Conservation (phyloP, 1,140 invertebrate species). For the Subanguina moxae region DNA sequence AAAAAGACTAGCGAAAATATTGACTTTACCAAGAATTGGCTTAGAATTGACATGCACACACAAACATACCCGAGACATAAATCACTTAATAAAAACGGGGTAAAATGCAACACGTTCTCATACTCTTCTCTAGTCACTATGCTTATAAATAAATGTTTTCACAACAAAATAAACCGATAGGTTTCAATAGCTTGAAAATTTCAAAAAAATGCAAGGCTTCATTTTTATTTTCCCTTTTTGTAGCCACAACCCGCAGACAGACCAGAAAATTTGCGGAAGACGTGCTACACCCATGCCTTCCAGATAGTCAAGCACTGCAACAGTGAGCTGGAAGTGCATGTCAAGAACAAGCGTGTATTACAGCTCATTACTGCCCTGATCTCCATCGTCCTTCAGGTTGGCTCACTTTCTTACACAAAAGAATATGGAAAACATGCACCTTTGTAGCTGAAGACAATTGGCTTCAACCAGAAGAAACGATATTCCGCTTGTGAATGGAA, state of each 20-base stretch:
- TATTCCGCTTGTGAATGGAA: slow-evolving; percentile 36
- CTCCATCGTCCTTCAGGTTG: slow-evolving; percentile 36
- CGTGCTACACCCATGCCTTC: slow-evolving; percentile 35
- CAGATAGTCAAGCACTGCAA: slow-evolving; percentile 49
- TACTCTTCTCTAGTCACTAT: no score
- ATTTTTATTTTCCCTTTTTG: neutral
- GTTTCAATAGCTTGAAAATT: neutral
- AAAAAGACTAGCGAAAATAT: no score
- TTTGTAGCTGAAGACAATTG: slow-evolving; percentile 40
- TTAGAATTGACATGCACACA: no score
- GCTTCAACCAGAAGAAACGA: slow-evolving; percentile 32
- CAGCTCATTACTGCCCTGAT: slow-evolving; percentile 36
- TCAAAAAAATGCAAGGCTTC: neutral
- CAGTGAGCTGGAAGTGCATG: slow-evolving; percentile 30
- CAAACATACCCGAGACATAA: no score
- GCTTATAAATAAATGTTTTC: no score
- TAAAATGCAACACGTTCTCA: no score
- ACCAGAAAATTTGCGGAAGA: slow-evolving; percentile 39
- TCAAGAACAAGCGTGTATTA: slow-evolving; percentile 33
- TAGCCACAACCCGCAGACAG: slow-evolving; percentile 28
- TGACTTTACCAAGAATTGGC: no score
- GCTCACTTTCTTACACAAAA: neutral
- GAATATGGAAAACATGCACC: neutral
- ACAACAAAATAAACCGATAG: no score
- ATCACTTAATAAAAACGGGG: no score